phyloP scores from a whole-genome alignment of 2,888 invertebrate species.

The Nemoura dubitans region DNA sequence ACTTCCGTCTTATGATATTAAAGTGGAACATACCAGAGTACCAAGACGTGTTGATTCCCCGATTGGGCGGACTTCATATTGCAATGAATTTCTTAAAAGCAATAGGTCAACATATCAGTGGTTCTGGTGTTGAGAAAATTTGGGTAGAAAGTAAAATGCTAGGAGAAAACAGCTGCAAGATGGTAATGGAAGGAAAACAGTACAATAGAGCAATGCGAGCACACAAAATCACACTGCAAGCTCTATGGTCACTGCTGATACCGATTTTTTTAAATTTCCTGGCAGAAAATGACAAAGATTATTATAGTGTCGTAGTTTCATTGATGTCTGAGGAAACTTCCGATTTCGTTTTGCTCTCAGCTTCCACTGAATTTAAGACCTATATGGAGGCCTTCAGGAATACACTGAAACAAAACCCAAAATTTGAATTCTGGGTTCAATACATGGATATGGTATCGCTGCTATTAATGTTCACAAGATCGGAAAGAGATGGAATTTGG shows the following conservation, averaged over 20 bases:
- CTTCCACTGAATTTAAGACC: conserved; percentile 30
- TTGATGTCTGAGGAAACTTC: conserved; percentile 27
- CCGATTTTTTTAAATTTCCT: too few relatives aligned
- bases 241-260: too few relatives aligned
- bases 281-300: too few relatives aligned
- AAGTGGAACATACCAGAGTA: too few relatives aligned
- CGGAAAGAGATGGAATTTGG: conserved; percentile 34
- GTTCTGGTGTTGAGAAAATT: conserved; percentile 33
- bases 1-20: too few relatives aligned
- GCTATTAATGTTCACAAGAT: conserved; percentile 38
- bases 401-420: conserved; percentile 24
- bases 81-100: conserved; percentile 42
- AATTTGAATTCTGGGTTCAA: conserved; percentile 36
- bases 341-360: conserved; percentile 23
- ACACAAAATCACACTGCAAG: conserved; percentile 39
- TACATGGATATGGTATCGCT: conserved; percentile 41
- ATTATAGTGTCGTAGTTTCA: conserved; percentile 15
- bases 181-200: conserved; percentile 32
- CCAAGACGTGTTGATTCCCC: too few relatives aligned
- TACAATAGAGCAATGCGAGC: conserved; percentile 38
- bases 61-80: conserved; percentile 41
- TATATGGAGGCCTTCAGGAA: conserved; percentile 18
- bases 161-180: conserved; percentile 32
- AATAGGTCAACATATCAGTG: conserved; percentile 34
- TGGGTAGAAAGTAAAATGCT: too few relatives aligned